phyloP scores from a whole-genome alignment of 2,113 vertebrate genomes.

The Podarcis cretensis region DNA sequence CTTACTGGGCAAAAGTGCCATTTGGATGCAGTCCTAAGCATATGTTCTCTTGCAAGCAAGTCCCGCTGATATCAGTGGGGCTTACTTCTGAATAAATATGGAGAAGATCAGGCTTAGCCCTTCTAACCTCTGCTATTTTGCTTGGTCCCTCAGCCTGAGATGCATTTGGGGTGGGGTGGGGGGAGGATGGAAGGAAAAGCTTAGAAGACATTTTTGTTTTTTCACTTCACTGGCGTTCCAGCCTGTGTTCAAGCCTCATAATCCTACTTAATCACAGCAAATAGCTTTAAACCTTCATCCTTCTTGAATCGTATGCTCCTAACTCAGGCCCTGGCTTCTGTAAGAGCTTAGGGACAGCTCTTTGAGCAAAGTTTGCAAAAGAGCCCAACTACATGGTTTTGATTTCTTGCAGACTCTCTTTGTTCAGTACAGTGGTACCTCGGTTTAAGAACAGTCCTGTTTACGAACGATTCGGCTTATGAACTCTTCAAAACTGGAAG shows the following conservation, averaged over 20 bases:
- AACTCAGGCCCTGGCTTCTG: not conserved
- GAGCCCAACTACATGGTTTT: not conserved
- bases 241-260: not conserved
- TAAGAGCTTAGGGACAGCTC: not conserved
- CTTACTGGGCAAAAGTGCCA: not conserved
- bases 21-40: not conserved
- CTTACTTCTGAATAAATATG: not conserved
- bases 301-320: not conserved
- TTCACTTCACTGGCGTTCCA: constrained; percentile 40
- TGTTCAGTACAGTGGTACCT: not conserved
- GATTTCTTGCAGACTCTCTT: not conserved
- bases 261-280: constrained; percentile 35
- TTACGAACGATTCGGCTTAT: too few species aligned
- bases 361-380: not conserved
- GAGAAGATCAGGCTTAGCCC: not conserved
- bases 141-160: not conserved
- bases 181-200: not conserved
- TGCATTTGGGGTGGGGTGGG: not conserved
- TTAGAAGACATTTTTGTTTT: constrained; percentile 22
- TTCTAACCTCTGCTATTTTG: not conserved
- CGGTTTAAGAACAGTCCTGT: too few species aligned
- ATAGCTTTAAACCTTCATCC: constrained; percentile 23
- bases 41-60: not conserved
- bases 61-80: not conserved
- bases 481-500: too few species aligned